These are phyloP conservation scores for Brachionus rubens DNA, from an alignment of 1,140 invertebrate species.

Conservation along the genomic window DNA sequence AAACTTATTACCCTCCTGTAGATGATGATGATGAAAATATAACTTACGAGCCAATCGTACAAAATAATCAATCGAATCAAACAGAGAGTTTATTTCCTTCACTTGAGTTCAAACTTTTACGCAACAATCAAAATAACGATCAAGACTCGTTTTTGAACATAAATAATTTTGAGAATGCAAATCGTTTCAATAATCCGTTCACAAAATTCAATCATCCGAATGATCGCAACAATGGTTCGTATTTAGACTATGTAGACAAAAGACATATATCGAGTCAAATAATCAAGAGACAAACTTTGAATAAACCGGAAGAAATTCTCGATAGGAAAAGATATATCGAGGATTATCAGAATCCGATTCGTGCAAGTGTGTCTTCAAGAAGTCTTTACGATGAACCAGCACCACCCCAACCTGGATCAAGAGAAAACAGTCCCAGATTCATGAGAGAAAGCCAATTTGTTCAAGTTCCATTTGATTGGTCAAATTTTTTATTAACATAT, in stretches of 20 bases:
- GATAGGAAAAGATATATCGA: not conserved
- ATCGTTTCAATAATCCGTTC: not conserved
- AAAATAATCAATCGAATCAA: not conserved
- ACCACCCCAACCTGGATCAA: not conserved
- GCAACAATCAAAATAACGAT: not conserved
- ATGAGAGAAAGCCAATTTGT: no score
- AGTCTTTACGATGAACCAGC: not conserved
- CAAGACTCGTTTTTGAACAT: constrained; percentile 8
- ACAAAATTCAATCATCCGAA: not conserved
- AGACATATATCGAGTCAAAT: not conserved
- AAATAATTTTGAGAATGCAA: constrained; percentile 17
- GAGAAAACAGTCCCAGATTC: not conserved
- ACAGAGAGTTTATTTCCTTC: not conserved
- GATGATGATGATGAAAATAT: no score
- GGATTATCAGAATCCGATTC: not conserved
- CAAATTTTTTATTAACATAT: not conserved
- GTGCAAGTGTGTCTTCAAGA: not conserved
- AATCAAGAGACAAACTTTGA: not conserved
- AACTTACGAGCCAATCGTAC: no score
- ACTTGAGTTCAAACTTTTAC: constrained; percentile 5
- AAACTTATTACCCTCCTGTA: no score
- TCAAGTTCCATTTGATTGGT: not conserved
- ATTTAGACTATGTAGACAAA: not conserved
- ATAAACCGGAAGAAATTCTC: not conserved
- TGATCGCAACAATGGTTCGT: not conserved